Evolutionary conservation across 2,888 invertebrate species (phyloP).

Genomic region (Andrena fulva): DNA sequence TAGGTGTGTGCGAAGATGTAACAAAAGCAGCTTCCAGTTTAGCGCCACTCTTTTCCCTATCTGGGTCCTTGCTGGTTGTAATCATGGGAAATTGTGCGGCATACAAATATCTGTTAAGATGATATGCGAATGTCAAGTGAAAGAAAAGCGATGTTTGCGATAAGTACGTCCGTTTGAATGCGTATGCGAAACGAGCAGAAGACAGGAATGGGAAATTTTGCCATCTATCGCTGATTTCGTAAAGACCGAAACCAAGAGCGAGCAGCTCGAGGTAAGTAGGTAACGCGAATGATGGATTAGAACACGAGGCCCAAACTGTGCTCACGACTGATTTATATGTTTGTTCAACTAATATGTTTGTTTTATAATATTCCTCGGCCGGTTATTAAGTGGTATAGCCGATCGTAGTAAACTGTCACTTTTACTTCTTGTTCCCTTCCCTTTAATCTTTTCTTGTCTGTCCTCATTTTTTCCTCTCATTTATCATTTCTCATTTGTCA

Average conservation of each 20-base stretch:
- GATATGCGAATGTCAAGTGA: constrained; percentile 76
- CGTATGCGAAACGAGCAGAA: not conserved
- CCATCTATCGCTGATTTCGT: constrained; percentile 2
- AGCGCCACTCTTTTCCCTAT: constrained; percentile 78
- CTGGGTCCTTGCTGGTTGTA: constrained; percentile 70
- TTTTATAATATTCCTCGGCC: too few relatives aligned
- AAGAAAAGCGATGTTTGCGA: constrained; percentile 8
- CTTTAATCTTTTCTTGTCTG: too few relatives aligned
- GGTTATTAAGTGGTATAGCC: too few relatives aligned
- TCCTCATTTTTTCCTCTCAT: too few relatives aligned
- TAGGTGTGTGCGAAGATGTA: constrained; percentile 82
- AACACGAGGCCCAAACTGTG: not conserved
- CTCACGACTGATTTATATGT: not conserved
- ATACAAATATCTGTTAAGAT: constrained; percentile 80
- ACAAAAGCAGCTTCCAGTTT: constrained; percentile 81
- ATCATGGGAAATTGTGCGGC: constrained; percentile 73
- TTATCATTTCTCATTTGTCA: too few relatives aligned
- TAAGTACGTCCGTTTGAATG: not conserved
- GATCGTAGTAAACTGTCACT: too few relatives aligned
- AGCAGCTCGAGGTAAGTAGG: constrained; percentile 2
- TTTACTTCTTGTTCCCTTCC: too few relatives aligned
- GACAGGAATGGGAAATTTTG: constrained; percentile 12
- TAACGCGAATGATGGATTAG: not conserved
- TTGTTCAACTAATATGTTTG: not conserved
- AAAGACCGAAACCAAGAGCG: constrained; percentile 10